phyloP scores from a whole-genome alignment of 92 coral and sea anemone genomes.

The Heteractis magnifica region DNA sequence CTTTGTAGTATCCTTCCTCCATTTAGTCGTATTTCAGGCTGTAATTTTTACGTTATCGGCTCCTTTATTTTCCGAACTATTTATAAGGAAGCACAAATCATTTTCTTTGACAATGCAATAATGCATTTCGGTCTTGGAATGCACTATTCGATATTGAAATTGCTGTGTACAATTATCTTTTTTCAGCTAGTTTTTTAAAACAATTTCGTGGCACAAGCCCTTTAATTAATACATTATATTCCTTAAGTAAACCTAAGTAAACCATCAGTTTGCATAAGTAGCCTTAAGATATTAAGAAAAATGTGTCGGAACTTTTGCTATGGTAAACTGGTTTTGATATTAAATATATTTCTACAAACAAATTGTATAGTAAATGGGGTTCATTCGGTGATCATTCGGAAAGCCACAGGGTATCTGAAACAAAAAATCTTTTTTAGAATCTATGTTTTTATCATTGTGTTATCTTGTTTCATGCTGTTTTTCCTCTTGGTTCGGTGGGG shows the following conservation, averaged over 20 bases:
- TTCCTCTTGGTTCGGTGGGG: not conserved
- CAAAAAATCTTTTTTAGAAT: not conserved
- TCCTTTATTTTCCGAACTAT: too few relatives aligned
- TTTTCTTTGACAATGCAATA: too few relatives aligned
- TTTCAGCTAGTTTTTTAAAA: too few relatives aligned
- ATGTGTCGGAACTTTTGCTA: not conserved
- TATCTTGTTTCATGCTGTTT: not conserved
- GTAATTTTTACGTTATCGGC: too few relatives aligned
- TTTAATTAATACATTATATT: not conserved
- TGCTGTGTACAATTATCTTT: too few relatives aligned
- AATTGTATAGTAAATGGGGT: not conserved
- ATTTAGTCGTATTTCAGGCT: too few relatives aligned
- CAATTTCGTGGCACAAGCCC: too few relatives aligned
- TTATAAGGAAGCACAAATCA: too few relatives aligned
- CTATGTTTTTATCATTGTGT: not conserved
- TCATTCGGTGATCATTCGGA: not conserved
- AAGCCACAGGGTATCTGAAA: not conserved
- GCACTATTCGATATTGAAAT: too few relatives aligned
- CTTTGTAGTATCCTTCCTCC: not conserved
- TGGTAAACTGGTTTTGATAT: not conserved
- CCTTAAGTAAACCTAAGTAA: not conserved
- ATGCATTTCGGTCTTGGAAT: too few relatives aligned
- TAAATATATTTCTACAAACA: not conserved
- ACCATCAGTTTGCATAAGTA: not conserved
- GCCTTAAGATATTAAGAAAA: not conserved